Evolutionary conservation across 2,888 invertebrate species (phyloP).

Genomic region (Anodontia alba): DNA sequence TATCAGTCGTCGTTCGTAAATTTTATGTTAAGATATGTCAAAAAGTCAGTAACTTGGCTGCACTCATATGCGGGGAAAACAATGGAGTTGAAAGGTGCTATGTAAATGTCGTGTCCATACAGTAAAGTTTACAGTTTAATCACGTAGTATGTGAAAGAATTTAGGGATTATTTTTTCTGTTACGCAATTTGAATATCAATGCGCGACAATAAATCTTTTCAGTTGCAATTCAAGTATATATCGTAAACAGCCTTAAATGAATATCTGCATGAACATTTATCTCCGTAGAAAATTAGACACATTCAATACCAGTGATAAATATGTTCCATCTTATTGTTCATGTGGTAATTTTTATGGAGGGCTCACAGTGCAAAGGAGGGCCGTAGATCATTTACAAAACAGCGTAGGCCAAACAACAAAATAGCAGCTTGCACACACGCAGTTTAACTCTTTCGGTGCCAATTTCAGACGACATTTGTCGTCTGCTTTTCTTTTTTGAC

Average conservation of each 20-base stretch:
- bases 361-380: neutral
- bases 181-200: neutral
- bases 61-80: too few relatives aligned
- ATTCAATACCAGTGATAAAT: neutral
- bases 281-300: neutral
- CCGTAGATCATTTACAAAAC: neutral
- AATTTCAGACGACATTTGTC: too few relatives aligned
- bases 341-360: neutral
- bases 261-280: neutral
- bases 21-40: too few relatives aligned
- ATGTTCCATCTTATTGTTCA: neutral
- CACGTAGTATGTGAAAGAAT: too few relatives aligned
- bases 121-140: too few relatives aligned
- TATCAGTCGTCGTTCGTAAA: too few relatives aligned
- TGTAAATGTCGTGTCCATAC: too few relatives aligned
- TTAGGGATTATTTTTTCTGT: neutral
- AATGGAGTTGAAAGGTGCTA: too few relatives aligned
- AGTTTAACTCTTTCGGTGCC: too few relatives aligned
- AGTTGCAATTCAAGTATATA: neutral
- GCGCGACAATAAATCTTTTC: neutral
- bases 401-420: neutral
- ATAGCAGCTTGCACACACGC: too few relatives aligned
- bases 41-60: too few relatives aligned
- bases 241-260: neutral
- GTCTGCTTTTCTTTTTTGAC: too few relatives aligned